Evolutionary conservation across 2,797 vertebrate species (phyloP).

Genomic region (Tadarida brasiliensis): DNA sequence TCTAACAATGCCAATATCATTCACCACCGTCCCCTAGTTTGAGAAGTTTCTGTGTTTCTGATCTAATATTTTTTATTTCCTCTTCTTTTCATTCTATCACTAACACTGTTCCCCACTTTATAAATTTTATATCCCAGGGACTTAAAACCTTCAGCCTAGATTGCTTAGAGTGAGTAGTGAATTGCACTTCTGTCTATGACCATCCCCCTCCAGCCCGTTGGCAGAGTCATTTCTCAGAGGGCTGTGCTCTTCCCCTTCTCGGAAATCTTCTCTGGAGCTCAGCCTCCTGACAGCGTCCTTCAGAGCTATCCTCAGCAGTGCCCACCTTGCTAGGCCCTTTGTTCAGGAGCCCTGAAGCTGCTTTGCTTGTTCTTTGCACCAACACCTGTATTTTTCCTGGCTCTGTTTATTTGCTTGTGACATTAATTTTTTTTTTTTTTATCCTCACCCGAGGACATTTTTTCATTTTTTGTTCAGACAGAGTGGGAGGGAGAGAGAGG

Average conservation of each 20-base stretch:
- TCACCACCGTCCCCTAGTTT: neutral
- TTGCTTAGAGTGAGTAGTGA: neutral
- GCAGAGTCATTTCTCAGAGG: neutral
- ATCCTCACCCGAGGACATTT: too few species aligned
- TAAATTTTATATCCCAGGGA: neutral
- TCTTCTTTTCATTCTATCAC: neutral
- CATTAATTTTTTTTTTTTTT: too few species aligned
- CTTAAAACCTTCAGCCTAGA: neutral
- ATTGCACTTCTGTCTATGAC: neutral
- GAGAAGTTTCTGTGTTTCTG: neutral
- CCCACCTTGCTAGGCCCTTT: neutral
- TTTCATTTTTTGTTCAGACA: too few species aligned
- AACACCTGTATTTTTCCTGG: neutral
- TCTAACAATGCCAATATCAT: neutral
- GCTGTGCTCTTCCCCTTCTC: neutral
- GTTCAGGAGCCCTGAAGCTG: neutral
- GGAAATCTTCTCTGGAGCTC: neutral
- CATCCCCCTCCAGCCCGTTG: neutral
- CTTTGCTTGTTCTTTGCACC: neutral
- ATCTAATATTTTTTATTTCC: neutral
- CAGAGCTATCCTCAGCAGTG: neutral
- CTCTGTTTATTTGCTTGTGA: neutral
- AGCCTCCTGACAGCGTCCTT: neutral
- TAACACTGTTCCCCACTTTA: neutral
- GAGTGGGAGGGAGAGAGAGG: too few species aligned